phyloP scores from a whole-genome alignment of 2,797 vertebrate genomes.

The Takifugu ocellatus region DNA sequence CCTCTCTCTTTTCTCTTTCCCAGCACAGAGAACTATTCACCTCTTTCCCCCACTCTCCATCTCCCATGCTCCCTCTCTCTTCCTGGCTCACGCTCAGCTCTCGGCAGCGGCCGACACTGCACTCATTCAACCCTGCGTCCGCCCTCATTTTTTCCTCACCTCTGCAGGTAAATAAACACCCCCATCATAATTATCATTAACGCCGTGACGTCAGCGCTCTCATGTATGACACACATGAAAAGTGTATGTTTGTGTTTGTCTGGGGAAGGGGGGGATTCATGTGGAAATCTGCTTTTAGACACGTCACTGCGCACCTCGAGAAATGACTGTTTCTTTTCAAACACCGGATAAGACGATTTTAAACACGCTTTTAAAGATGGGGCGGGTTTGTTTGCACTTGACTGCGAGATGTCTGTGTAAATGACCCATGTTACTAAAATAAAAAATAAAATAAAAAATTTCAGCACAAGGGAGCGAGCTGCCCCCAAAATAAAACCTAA shows the following conservation, averaged over 20 bases:
- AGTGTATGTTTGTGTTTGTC: neutral
- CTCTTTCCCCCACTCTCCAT: conserved; percentile 28
- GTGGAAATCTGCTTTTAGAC: neutral
- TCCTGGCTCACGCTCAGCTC: conserved; percentile 36
- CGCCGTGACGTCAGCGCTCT: conserved; percentile 47
- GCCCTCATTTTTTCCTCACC: conserved; percentile 47
- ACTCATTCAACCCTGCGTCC: conserved; percentile 55
- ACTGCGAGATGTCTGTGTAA: too few relatives aligned
- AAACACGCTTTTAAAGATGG: neutral
- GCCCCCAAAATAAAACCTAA: too few relatives aligned
- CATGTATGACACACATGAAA: conserved; percentile 1
- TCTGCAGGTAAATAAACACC: conserved; percentile 69
- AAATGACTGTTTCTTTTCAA: too few relatives aligned
- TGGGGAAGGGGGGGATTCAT: neutral
- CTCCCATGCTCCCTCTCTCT: conserved; percentile 43
- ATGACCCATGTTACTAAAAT: too few relatives aligned
- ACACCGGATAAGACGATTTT: too few relatives aligned
- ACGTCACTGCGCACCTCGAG: too few relatives aligned
- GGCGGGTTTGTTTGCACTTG: conserved; percentile 1
- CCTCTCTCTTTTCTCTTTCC: conserved; percentile 52
- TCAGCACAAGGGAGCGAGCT: too few relatives aligned
- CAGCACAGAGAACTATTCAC: conserved; percentile 63
- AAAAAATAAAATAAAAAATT: too few relatives aligned
- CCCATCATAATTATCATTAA: conserved; percentile 66
- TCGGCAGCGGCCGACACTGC: conserved; percentile 50